A percentile compares a stretch with the other conserved stretches of the same genome.
Evolutionary conservation across 2,113 vertebrate species (phyloP).

Genomic region (Alethe castanea): DNA sequence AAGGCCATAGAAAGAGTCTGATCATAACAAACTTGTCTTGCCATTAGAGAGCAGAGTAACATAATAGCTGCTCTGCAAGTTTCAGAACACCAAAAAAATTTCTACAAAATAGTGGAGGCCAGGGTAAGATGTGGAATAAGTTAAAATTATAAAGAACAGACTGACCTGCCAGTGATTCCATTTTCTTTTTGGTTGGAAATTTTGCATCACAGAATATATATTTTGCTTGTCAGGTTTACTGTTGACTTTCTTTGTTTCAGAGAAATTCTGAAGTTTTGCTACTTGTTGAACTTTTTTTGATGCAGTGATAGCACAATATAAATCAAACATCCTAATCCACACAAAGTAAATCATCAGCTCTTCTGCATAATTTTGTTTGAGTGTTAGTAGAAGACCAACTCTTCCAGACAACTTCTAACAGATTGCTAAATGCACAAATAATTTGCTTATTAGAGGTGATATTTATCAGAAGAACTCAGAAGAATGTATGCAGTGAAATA

Average conservation of each 20-base stretch:
- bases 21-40: not conserved
- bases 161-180: not conserved
- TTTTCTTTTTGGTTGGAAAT: not conserved
- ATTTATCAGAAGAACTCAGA: not conserved
- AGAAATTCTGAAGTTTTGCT: constrained; percentile 14
- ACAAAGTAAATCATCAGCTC: constrained; percentile 5
- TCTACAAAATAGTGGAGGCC: not conserved
- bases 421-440: not conserved
- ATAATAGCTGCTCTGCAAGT: not conserved
- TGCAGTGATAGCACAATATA: not conserved
- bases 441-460: constrained; percentile 17
- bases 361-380: constrained; percentile 2
- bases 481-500: not conserved
- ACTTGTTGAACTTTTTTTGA: not conserved
- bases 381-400: constrained; percentile 4
- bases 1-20: not conserved
- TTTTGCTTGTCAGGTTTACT: not conserved
- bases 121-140: not conserved
- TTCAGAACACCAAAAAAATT: not conserved
- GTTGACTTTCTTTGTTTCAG: not conserved
- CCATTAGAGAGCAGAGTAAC: not conserved
- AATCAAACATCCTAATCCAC: not conserved
- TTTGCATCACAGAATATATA: not conserved
- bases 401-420: not conserved
- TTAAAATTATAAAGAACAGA: not conserved